Evolutionary conservation across 2,888 invertebrate species (phyloP).

Genomic region (Acrobasis repandana): DNA sequence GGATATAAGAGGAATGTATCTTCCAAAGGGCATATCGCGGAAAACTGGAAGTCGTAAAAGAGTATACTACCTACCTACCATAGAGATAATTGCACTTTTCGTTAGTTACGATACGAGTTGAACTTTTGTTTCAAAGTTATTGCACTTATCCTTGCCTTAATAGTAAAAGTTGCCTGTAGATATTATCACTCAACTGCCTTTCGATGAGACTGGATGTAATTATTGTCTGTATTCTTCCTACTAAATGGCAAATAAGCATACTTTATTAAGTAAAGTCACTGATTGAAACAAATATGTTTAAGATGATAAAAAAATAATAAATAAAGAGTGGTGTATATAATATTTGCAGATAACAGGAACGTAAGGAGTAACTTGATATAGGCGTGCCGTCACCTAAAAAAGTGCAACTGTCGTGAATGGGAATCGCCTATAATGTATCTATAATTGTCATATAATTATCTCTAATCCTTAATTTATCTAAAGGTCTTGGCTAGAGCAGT

Average conservation of each 20-base stretch:
- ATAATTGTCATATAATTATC: constrained; percentile 10
- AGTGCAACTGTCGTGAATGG: constrained; percentile 15
- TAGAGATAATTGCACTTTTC: constrained; percentile 15
- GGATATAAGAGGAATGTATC: constrained; percentile 4
- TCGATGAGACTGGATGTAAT: too few species aligned
- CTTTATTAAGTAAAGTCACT: too few species aligned
- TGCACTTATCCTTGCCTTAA: neutral
- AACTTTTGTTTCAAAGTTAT: constrained; percentile 1
- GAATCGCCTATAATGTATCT: constrained; percentile 10
- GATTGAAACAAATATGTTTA: too few species aligned
- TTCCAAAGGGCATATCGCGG: constrained; percentile 10
- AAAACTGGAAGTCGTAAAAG: constrained; percentile 15
- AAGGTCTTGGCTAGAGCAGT: constrained; percentile 85
- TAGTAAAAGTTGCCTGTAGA: too few species aligned
- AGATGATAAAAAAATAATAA: too few species aligned
- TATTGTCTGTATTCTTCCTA: too few species aligned
- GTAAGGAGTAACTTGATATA: neutral
- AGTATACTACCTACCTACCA: neutral
- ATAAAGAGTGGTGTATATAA: too few species aligned
- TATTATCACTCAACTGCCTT: too few species aligned
- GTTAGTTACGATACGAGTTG: constrained; percentile 15
- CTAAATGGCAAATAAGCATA: too few species aligned
- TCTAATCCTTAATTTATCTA: constrained; percentile 40
- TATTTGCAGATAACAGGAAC: too few species aligned
- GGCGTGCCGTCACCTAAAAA: neutral